phyloP scores from a whole-genome alignment of 1,140 invertebrate species.

The Arctopsyche grandis region DNA sequence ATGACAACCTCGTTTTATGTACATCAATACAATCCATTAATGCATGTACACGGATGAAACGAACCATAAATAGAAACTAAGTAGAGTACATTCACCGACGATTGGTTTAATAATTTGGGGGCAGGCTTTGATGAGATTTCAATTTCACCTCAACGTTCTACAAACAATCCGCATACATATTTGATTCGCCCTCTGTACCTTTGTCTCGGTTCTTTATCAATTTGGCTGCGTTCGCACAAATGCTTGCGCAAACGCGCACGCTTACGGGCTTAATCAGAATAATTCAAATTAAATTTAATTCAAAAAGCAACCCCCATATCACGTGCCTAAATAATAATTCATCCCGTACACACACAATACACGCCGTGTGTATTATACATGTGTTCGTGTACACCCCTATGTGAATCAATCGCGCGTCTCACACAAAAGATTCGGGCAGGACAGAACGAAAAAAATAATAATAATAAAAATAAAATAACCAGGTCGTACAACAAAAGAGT shows the following conservation, averaged over 20 bases:
- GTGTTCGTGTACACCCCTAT: constrained; percentile 18
- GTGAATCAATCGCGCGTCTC: constrained; percentile 52
- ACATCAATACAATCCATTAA: no score
- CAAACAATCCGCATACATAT: no score
- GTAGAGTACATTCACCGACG: no score
- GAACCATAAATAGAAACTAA: no score
- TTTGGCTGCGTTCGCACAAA: background rate
- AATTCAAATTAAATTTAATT: constrained; percentile 56
- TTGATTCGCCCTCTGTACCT: no score
- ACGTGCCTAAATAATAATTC: constrained; percentile 52
- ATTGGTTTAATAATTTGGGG: no score
- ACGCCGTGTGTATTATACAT: no score
- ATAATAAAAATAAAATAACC: constrained; percentile 46
- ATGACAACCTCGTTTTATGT: no score
- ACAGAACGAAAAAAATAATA: background rate
- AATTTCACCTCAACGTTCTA: no score
- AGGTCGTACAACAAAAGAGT: constrained; percentile 39
- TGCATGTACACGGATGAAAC: no score
- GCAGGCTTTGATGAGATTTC: no score
- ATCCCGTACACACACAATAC: constrained; percentile 4
- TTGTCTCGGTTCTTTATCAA: no score
- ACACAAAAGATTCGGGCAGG: constrained; percentile 48
- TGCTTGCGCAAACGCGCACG: background rate
- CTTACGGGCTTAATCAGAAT: constrained; percentile 46
- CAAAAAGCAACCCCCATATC: constrained; percentile 54